Percentiles rank a stretch among this genome's conserved stretches.
These are phyloP conservation scores for Anastrepha ludens DNA, from an alignment of 1,140 invertebrate genomes.

Conservation along the genomic window DNA sequence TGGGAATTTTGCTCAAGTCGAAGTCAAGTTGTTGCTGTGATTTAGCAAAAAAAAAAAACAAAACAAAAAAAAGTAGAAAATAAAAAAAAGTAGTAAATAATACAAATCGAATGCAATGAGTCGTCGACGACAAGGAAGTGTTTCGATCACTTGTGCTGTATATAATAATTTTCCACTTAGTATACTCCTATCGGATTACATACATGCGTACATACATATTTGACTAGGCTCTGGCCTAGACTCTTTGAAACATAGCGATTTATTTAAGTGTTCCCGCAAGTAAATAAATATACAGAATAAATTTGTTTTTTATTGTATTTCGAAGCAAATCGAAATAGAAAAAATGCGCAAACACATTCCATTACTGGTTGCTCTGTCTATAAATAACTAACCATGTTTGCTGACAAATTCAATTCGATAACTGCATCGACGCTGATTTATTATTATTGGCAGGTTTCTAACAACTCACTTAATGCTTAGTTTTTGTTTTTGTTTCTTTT, in stretches of 20 bases:
- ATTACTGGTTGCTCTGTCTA: background rate
- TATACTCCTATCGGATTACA: background rate
- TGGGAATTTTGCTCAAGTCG: background rate
- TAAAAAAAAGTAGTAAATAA: too few relatives aligned
- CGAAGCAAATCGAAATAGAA: constrained; percentile 1
- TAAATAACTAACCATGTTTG: background rate
- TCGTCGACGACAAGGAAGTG: background rate
- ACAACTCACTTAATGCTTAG: background rate
- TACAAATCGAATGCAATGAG: background rate
- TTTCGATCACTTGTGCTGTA: background rate
- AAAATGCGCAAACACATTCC: constrained; percentile 1
- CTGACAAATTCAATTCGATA: constrained; percentile 4
- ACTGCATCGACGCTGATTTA: constrained; percentile 39
- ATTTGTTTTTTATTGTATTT: background rate
- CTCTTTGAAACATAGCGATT: background rate
- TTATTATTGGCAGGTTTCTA: background rate
- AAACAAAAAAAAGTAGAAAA: too few relatives aligned
- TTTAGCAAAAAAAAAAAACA: background rate
- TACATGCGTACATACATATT: background rate
- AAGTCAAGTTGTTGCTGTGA: background rate
- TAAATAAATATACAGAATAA: background rate
- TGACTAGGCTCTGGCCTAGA: background rate
- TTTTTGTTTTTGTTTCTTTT: background rate
- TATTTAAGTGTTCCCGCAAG: background rate
- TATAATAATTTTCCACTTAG: constrained; percentile 7